Percentiles rank a stretch among this genome's conserved stretches.
phyloP scores from a whole-genome alignment of 1,140 invertebrate species.

The Eumeta japonica region DNA sequence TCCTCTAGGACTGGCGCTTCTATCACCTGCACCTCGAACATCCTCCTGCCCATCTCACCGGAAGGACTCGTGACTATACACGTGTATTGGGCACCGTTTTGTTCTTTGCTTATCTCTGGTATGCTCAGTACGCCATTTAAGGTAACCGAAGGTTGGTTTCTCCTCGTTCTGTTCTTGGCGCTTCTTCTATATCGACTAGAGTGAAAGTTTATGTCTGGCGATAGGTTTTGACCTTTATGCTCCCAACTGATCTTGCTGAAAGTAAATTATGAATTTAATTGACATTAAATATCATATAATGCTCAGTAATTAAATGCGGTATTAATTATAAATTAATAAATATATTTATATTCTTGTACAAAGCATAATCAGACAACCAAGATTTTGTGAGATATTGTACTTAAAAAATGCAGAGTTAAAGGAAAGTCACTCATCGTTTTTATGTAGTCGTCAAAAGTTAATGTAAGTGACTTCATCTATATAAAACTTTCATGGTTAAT shows the following conservation, averaged over 20 bases:
- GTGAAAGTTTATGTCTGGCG: conserved; percentile 24
- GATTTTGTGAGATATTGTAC: too few relatives aligned
- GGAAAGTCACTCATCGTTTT: too few relatives aligned
- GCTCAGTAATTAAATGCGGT: too few relatives aligned
- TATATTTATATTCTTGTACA: too few relatives aligned
- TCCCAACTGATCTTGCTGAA: conserved; percentile 57
- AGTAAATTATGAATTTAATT: too few relatives aligned
- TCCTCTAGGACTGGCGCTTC: conserved; percentile 71
- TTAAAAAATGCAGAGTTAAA: too few relatives aligned
- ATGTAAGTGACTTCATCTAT: too few relatives aligned
- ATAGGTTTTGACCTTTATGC: conserved; percentile 41
- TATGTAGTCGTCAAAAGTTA: too few relatives aligned
- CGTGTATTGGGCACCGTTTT: conserved; percentile 72
- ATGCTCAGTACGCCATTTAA: conserved; percentile 65
- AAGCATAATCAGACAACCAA: too few relatives aligned
- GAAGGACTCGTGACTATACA: conserved; percentile 78
- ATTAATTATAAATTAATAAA: too few relatives aligned
- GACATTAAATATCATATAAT: too few relatives aligned
- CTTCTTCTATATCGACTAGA: conserved; percentile 36
- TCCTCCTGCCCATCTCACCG: conserved; percentile 71
- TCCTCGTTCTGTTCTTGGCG: conserved; percentile 21
- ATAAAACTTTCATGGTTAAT: too few relatives aligned
- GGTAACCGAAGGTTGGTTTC: conserved; percentile 29
- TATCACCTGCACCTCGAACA: conserved; percentile 68
- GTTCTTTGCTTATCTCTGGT: conserved; percentile 67